Percentiles rank a stretch among this genome's conserved stretches.
Conservation (phyloP, 2,113 vertebrate genomes). For the Haliaeetus leucogaster region DNA sequence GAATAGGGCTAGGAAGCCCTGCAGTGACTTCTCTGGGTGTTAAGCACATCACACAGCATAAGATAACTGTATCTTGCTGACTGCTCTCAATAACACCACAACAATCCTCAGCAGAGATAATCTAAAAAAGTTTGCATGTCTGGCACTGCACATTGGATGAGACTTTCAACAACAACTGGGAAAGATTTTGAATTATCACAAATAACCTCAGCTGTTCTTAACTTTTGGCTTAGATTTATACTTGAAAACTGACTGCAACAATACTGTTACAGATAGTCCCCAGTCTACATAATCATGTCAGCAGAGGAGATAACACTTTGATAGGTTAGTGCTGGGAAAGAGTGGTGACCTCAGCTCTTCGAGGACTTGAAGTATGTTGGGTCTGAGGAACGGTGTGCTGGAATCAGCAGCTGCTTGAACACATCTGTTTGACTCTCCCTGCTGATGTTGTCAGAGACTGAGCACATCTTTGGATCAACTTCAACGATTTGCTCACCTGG, state of each 20-base stretch:
- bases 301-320: slow-evolving; percentile 46
- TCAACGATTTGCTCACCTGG: background rate
- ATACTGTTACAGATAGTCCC: slow-evolving; percentile 37
- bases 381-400: background rate
- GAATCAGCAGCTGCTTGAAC: slow-evolving; percentile 39
- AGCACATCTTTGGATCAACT: slow-evolving; percentile 18
- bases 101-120: background rate
- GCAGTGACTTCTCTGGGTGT: background rate
- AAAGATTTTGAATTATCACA: slow-evolving; percentile 16
- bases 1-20: background rate
- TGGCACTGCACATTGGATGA: background rate
- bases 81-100: background rate
- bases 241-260: slow-evolving; percentile 52
- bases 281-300: slow-evolving; percentile 54
- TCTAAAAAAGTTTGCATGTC: background rate
- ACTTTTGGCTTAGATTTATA: slow-evolving; percentile 50
- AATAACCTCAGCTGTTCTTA: slow-evolving; percentile 33
- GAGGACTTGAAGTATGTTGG: slow-evolving; percentile 26
- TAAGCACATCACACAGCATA: background rate
- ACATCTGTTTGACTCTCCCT: slow-evolving; percentile 28
- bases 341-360: slow-evolving; percentile 67
- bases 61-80: background rate
- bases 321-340: slow-evolving; percentile 57
- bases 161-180: slow-evolving; percentile 28
- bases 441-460: background rate